phyloP scores from a whole-genome alignment of 2,888 invertebrate species.

The Leucophenga montana region DNA sequence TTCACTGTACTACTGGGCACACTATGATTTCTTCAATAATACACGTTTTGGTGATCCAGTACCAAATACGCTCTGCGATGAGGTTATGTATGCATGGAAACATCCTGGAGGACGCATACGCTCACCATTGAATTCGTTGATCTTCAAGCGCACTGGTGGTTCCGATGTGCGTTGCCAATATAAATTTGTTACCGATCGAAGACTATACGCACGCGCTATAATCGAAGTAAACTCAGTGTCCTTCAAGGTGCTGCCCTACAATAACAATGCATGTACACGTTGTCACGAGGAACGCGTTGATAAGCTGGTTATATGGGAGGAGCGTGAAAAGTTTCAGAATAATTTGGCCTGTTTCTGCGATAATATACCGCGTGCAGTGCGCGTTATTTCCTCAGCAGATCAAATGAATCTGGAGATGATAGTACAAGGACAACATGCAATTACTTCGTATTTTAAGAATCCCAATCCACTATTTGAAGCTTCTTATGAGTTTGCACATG shows the following conservation, averaged over 20 bases:
- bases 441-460: constrained; percentile 91
- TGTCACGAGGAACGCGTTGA: constrained; percentile 91
- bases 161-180: constrained; percentile 87
- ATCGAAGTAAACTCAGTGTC: constrained; percentile 83
- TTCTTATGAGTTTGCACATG: constrained; percentile 90
- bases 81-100: constrained; percentile 90
- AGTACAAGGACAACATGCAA: constrained; percentile 88
- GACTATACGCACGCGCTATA: constrained; percentile 87
- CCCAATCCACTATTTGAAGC: constrained; percentile 88
- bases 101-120: constrained; percentile 83
- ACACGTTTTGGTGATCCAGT: constrained; percentile 89
- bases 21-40: constrained; percentile 94
- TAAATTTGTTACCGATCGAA: constrained; percentile 86
- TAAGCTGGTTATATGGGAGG: constrained; percentile 87
- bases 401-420: constrained; percentile 86
- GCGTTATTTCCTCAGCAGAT: constrained; percentile 86
- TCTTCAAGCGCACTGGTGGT: constrained; percentile 85
- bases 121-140: constrained; percentile 89
- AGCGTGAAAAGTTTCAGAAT: constrained; percentile 78
- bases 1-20: constrained; percentile 95
- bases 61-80: constrained; percentile 87
- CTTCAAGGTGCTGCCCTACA: constrained; percentile 88
- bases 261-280: constrained; percentile 85
- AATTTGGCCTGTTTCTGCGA: constrained; percentile 85
- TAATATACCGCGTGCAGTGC: constrained; percentile 77